Evolutionary conservation across 1,140 invertebrate species (phyloP).

Genomic region (Sipha flava): DNA sequence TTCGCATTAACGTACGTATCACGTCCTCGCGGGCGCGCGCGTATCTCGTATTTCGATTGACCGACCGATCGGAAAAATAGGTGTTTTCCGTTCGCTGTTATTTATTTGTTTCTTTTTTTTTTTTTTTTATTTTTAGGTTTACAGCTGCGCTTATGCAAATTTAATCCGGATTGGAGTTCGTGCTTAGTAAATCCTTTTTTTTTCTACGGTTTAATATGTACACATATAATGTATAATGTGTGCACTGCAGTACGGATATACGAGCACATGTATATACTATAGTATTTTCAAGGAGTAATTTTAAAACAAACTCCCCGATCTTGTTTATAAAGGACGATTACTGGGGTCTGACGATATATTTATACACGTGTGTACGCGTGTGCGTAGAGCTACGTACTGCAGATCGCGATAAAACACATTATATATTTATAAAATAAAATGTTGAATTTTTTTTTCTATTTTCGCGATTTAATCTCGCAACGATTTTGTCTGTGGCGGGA

Average conservation of each 20-base stretch:
- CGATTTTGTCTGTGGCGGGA: too few relatives aligned
- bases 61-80: not conserved
- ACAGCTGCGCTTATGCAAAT: slow-evolving; percentile 5
- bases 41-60: not conserved
- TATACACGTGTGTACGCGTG: too few relatives aligned
- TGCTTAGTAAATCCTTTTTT: not conserved
- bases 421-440: too few relatives aligned
- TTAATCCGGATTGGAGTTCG: not conserved
- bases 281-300: not conserved
- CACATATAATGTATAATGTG: too few relatives aligned
- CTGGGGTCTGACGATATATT: too few relatives aligned
- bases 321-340: not conserved
- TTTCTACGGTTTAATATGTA: not conserved
- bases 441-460: too few relatives aligned
- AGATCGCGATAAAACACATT: too few relatives aligned
- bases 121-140: not conserved
- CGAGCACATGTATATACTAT: too few relatives aligned
- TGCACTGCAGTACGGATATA: too few relatives aligned
- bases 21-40: not conserved
- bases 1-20: not conserved
- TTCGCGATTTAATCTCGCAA: too few relatives aligned
- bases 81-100: not conserved
- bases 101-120: not conserved
- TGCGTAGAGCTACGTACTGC: too few relatives aligned
- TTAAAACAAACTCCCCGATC: not conserved